Percentiles rank a stretch among this genome's conserved stretches.
Conservation (phyloP, 92 coral and sea anemone genomes). For the Phymanthus crucifer region DNA sequence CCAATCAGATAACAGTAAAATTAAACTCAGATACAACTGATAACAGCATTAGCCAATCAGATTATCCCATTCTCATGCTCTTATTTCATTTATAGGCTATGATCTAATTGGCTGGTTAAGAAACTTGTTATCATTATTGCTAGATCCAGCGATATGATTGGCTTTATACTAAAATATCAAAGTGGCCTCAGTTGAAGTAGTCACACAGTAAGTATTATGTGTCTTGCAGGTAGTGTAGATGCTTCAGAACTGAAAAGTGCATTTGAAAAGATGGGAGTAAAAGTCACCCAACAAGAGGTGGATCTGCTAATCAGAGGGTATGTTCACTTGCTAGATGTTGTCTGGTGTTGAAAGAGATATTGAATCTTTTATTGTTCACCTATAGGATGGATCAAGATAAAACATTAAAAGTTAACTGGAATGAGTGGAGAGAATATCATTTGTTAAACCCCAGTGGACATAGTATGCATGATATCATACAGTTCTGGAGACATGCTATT, state of each 20-base stretch:
- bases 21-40: no score
- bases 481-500: conserved; percentile 92
- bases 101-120: no score
- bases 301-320: conserved; percentile 81
- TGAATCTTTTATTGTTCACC: neutral
- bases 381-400: conserved; percentile 90
- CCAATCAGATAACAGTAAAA: no score
- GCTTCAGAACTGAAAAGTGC: conserved; percentile 74
- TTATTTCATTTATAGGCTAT: no score
- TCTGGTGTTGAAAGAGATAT: neutral
- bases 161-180: no score
- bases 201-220: neutral
- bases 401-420: conserved; percentile 90
- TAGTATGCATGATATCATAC: conserved; percentile 92
- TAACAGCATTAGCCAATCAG: no score
- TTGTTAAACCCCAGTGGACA: conserved; percentile 97
- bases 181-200: no score
- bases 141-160: no score
- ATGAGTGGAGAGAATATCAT: conserved; percentile 98
- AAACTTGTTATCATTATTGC: no score
- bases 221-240: conserved; percentile 62
- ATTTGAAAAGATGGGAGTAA: conserved; percentile 85
- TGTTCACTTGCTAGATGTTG: neutral
- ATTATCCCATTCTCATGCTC: no score
- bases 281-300: conserved; percentile 80